Evolutionary conservation across 2,797 vertebrate genomes (phyloP).

Genomic region (Pangasius mekongensis): DNA sequence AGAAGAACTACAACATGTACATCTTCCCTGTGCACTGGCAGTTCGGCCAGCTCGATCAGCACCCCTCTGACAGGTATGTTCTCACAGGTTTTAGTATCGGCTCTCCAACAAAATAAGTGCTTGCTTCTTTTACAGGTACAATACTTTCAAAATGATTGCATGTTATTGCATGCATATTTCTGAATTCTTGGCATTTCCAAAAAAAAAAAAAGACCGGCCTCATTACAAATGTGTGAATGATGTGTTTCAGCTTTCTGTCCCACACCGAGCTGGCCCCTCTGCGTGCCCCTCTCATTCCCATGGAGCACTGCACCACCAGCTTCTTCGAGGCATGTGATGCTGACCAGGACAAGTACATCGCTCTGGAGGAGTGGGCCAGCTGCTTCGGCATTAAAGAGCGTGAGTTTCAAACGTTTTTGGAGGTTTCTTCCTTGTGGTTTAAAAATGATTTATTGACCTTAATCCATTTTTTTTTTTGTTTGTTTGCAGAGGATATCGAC

Average conservation of each 20-base stretch:
- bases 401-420: conserved; percentile 66
- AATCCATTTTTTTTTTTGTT: conserved; percentile 47
- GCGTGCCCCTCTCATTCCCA: conserved; percentile 96
- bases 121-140: conserved; percentile 2
- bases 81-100: background rate
- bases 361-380: conserved; percentile 94
- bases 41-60: conserved; percentile 96
- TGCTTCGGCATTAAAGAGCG: conserved; percentile 98
- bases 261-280: conserved; percentile 96
- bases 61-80: conserved; percentile 90
- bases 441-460: conserved; percentile 18
- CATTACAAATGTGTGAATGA: background rate
- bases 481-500: conserved; percentile 94
- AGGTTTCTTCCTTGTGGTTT: background rate
- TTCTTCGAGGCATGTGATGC: conserved; percentile 94
- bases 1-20: conserved; percentile 99
- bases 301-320: conserved; percentile 99
- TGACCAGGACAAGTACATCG: conserved; percentile 95
- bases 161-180: background rate
- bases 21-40: conserved; percentile 99
- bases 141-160: background rate
- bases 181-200: background rate
- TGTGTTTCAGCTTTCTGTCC: conserved; percentile 86
- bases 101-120: background rate
- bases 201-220: background rate